Base-by-base conservation (phyloP, 2,797 vertebrate species). In the Manis crassicaudata region DNA sequence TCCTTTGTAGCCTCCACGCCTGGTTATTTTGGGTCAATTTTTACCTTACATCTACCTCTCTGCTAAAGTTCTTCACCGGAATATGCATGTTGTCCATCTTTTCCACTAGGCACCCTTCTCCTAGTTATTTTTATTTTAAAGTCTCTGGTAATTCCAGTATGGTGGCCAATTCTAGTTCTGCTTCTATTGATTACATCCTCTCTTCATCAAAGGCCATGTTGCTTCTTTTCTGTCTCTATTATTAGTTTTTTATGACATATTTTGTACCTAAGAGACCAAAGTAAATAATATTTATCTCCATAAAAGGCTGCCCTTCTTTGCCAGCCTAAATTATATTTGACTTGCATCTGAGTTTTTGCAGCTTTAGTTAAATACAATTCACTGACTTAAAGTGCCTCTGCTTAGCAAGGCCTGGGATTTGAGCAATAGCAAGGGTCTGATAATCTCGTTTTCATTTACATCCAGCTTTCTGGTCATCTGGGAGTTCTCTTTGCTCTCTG, bases 361-460 rank as follows among this genome's bases (percentile, higher is more conserved):
- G 12, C 43, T 86, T 94, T 86, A 81, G 67, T 83, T 93, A 92
- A 76, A 72, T 65, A 81, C 23, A 76, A 13, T 54, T 87, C 56
- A 46, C 43, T 11, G 46, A 46, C n/a, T 95, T 37, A 6, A 90
- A 68, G 90, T 11, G 18, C 9, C 14, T 70, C 29, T 35, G 29
- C 56, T 23, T 25, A 77, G n/a, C 17, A 88, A 76, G 75, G 32
- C 40, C 60, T 25, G 6, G 7, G 32, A 40, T 85, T 25, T 46
- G 43, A 37, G n/a, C 43, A 62, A 13, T 77, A 56, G 35, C 12
- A 58, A 67, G 77, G 60, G 43, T 12, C 25, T 73, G 72, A 46
- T 63, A 37, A 58, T 62, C 13, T 65, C 43, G 56, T 67, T 60
- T 68, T 27, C 58, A 14, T 35, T 77, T 40, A 4, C 0, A 12